Conservation (phyloP, 2,888 invertebrate species). For the Halocaridina rubra region DNA sequence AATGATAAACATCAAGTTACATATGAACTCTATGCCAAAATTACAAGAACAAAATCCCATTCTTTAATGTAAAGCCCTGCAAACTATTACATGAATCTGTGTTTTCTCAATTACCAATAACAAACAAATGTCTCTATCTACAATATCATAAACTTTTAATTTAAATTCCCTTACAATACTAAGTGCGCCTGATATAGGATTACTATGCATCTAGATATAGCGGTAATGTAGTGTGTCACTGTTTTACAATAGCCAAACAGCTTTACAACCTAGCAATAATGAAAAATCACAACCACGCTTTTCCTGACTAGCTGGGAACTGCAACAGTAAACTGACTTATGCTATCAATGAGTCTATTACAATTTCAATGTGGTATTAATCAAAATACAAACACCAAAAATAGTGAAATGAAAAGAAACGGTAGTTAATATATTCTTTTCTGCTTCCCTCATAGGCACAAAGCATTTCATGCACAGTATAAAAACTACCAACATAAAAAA, state of each 20-base stretch:
- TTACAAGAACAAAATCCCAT: too few species aligned
- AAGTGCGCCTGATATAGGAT: too few species aligned
- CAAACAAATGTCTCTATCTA: too few species aligned
- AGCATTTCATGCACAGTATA: background rate
- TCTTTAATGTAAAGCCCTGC: too few species aligned
- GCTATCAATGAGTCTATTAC: background rate
- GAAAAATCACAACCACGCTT: constrained; percentile 10
- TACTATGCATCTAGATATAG: too few species aligned
- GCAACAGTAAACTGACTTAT: background rate
- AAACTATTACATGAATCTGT: too few species aligned
- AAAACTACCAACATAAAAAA: too few species aligned
- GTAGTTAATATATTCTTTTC: background rate
- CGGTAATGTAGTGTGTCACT: background rate
- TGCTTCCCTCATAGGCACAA: background rate
- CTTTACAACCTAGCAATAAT: background rate
- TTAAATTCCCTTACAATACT: too few species aligned
- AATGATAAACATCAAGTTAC: too few species aligned
- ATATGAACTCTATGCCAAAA: too few species aligned
- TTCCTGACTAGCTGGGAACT: constrained; percentile 14
- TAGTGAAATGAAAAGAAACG: background rate
- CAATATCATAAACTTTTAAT: too few species aligned
- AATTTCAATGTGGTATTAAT: background rate
- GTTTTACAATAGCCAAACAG: background rate
- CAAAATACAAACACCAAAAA: background rate
- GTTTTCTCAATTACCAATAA: too few species aligned